Evolutionary conservation across 2,113 vertebrate species (phyloP).

Genomic region (Clarias macrocephalus): DNA sequence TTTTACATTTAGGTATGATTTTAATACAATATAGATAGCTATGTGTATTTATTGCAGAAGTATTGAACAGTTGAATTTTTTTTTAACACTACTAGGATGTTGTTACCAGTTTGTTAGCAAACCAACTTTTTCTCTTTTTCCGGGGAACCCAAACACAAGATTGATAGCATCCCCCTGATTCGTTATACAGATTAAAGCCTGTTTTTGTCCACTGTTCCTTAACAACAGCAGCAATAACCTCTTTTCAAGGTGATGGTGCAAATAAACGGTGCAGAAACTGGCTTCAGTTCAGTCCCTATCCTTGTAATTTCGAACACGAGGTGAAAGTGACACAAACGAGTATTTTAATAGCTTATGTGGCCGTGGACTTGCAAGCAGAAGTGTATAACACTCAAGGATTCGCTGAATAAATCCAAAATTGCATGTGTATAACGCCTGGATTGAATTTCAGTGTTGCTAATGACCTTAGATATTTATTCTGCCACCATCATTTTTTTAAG

Average conservation of each 20-base stretch:
- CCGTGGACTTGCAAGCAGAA: conserved; percentile 22
- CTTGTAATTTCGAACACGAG: conserved; percentile 23
- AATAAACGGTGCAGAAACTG: not conserved
- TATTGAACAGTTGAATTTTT: not conserved
- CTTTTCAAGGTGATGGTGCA: conserved; percentile 21
- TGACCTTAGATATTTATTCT: conserved; percentile 21
- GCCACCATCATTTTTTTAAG: conserved; percentile 18
- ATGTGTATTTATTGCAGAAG: not conserved
- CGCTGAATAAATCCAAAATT: not conserved
- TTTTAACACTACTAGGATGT: not conserved
- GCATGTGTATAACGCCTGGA: not conserved
- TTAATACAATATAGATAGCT: not conserved
- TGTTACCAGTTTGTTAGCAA: not conserved
- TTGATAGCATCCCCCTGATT: not conserved
- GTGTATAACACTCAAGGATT: conserved; percentile 31
- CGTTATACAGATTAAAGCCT: not conserved
- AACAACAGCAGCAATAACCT: not conserved
- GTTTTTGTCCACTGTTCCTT: not conserved
- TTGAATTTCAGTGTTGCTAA: conserved; percentile 8
- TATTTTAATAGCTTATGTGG: conserved; percentile 10
- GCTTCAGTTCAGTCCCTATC: not conserved
- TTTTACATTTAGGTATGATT: not conserved
- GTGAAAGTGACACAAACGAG: conserved; percentile 22
- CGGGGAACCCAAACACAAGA: not conserved
- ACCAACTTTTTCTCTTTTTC: not conserved